Evolutionary conservation across 92 coral and sea anemone genomes (phyloP), one percentile per base, ranked within the genome.

Genomic region (Parazoanthus swiftii): DNA sequence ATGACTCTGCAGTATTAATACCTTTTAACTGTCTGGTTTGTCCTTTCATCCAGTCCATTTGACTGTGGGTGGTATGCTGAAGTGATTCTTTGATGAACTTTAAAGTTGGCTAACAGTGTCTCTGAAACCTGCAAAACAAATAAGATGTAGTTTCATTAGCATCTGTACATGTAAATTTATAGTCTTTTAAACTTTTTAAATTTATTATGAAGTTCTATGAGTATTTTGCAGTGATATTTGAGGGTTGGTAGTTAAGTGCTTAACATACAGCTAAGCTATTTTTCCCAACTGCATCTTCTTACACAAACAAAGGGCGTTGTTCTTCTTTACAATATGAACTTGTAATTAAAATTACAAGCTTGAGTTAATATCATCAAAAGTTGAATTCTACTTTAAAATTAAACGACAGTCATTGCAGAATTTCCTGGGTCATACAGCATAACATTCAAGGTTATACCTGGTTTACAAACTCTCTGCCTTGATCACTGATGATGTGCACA

Each of bases 21-120:
- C 33, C 82, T 25, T 86, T 78, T 87, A 37, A 88, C 8, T 78
- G 90, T 88, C 78, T 88, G 86, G 85, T 87, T 79, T 44, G 85
- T 78, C 67, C 85, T 36, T 63, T 87, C 85, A 78, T 87, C 85
- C 74, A 88, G 77, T 25, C 90, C 90, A 75, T 88, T 88, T 38
- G 90, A 79, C 4, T 88, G 90, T 79, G 90, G 90, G 65, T 88
- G 90, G 73, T 88, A 88, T 58, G 90, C 85, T 33, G 85, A 88
- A 2, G 90, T 78, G 74, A 88, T 88, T 15, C 86, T 6, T 10
- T 88, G 90, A 20, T 72, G 68, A 35, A 80, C 74, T 43, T 75
- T 66, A 68, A 88, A 88, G 43, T 54, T 67, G 16, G 33, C 42
- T 48, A 88, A 88, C 74, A 88, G 85, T 26, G 79, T 63, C 56